Base-by-base conservation (phyloP, 2,113 vertebrate species). In the Malurus alboscapulatus region DNA sequence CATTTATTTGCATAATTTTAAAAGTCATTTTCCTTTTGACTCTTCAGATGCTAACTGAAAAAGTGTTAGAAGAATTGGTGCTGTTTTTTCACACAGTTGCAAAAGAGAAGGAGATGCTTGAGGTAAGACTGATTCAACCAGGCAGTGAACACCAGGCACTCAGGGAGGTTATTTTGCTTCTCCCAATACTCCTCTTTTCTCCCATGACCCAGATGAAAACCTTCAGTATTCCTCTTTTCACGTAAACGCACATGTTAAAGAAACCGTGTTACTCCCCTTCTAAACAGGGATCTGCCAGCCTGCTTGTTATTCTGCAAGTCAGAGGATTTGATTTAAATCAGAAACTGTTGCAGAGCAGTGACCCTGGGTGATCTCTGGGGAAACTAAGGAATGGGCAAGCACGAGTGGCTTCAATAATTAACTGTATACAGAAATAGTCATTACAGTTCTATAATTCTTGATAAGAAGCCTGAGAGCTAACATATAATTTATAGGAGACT, bases 31-130 rank as follows among this genome's bases (percentile, higher is more conserved):
- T 92, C 67, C 73, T 87, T 59, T 85, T 79, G 77, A 30, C 87
- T 78, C 77, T 55, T 84, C 89, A 98, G 98, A 54, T 94, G 61
- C 91, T 98, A 18, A 96, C 97, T 5, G 93, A 97, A 91, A 92
- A 96, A 61, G 94, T 98, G 30, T 40, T 94, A 76, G 96, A 91
- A 72, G 97, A 98, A 14, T 47, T 98, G 95, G 93, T 54, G 77
- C 45, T 88, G 10, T 98, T 98, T 92, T 98, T 94, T 25, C 76
- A 97, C 90, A 93, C 75, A 15, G 95, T 85, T 85, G 96, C 47
- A 59, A 86, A 97, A 80, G 97, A 98, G 68, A 96, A 95, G 62
- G 95, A 97, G 18, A 69, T 85, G 17, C 72, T 98, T 59, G 92
- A 98, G 98, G 98, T 98, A 76, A 96, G 97, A 40, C 47, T 55